Percentiles rank a stretch among this genome's conserved stretches.
Evolutionary conservation across 2,113 vertebrate genomes (phyloP).

Genomic region (Fulmarus glacialis): DNA sequence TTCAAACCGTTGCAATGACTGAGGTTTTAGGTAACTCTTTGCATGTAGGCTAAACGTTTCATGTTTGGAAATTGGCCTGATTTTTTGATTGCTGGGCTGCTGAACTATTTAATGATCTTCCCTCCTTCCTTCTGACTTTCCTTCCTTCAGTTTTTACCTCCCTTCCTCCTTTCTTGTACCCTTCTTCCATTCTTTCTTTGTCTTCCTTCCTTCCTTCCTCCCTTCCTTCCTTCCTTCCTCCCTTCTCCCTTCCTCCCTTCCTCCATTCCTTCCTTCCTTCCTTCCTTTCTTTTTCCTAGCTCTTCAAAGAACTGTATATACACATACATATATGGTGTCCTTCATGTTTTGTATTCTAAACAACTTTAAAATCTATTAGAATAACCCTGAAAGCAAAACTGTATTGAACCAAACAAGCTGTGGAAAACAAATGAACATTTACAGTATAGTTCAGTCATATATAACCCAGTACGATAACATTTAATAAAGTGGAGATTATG

Average conservation of each 20-base stretch:
- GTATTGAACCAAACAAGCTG: background rate
- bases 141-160: background rate
- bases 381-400: background rate
- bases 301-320: background rate
- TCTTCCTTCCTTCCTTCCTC: background rate
- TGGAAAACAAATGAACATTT: constrained; percentile 18
- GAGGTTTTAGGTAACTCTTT: background rate
- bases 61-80: background rate
- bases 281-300: too few species aligned
- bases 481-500: constrained; percentile 47
- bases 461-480: background rate
- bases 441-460: background rate
- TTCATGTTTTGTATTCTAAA: background rate
- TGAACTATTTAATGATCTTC: background rate
- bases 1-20: background rate
- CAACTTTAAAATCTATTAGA: background rate
- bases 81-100: background rate
- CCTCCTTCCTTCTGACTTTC: background rate
- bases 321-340: background rate
- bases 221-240: background rate
- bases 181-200: background rate
- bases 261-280: too few species aligned
- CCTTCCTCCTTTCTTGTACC: background rate
- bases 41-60: background rate
- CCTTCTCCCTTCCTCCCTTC: too few species aligned